Conservation (phyloP, 2,888 invertebrate species). For the Coenonympha arcania region DNA sequence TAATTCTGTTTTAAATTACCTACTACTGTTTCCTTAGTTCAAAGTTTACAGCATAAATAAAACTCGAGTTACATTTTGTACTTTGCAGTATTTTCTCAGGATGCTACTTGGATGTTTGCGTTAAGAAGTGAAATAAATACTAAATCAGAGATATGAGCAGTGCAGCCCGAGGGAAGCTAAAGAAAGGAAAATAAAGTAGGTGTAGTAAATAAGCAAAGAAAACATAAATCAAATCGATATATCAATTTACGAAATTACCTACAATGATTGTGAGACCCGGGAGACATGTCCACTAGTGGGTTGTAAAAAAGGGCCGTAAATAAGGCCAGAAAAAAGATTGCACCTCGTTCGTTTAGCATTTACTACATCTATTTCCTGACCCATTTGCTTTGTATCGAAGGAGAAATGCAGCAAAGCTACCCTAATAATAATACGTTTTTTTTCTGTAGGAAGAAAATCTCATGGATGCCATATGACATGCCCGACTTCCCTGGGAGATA, state of each 20-base stretch:
- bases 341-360: conserved; percentile 33
- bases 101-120: conserved; percentile 1
- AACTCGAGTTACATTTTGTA: neutral
- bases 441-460: too few species aligned
- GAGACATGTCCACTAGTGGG: too few species aligned
- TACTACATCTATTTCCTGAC: conserved; percentile 32
- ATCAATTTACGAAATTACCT: too few species aligned
- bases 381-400: conserved; percentile 31
- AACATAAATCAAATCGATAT: too few species aligned
- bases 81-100: neutral
- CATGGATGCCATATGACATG: too few species aligned
- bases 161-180: neutral
- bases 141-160: neutral
- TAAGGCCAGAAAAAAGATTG: too few species aligned
- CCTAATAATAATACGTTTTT: too few species aligned
- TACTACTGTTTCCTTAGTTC: neutral
- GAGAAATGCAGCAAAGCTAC: conserved; percentile 42
- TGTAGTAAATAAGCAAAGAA: too few species aligned
- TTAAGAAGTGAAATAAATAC: conserved; percentile 2
- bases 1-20: conserved; percentile 17
- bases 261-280: too few species aligned
- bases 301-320: too few species aligned
- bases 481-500: too few species aligned
- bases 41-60: neutral
- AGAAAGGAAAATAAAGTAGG: neutral